Evolutionary conservation across 2,113 vertebrate genomes (phyloP), one percentile per base, ranked within the genome.

Genomic region (Bagarius yarrelli): DNA sequence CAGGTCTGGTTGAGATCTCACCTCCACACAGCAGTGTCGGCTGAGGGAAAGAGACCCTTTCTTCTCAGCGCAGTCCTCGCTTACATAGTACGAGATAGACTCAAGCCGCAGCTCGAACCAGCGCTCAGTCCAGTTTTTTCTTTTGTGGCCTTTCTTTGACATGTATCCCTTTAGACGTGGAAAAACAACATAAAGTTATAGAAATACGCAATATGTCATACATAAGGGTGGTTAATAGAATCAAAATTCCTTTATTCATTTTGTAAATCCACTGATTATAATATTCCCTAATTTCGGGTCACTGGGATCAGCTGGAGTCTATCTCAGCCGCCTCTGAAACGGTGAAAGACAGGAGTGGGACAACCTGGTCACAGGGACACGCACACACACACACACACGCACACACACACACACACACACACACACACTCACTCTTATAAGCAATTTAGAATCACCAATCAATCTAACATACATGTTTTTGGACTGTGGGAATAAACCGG

Each of bases 91-190:
- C 23, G 94, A 96, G 78, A 99, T 95, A 72, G 90, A 84, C 86
- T 87, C 93, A 23, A 95, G 96, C 82, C 94, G 95, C 76, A 99
- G 92, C 73, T 96, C 89, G 90, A 99, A 99, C 98, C 98, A 99
- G 53, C 97, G 95, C 87, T 99, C 98, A 0, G 94, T 99, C 97
- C 98, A 99, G 66, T 99, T 99, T 94, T 99, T 99, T 91, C 97
- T 93, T 89, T 91, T 96, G 89, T 99, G 97, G 8, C 98, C 97
- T 86, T 99, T 99, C 87, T 99, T 99, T 93, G 95, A 90, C 95
- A 99, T 94, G 78, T 97, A 99, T 77, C 98, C 96, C 98, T 99
- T 52, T 21, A 47, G 6, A 44, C 71, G 61, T n/a, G 23, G 27
- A 70, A 76, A 44, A 14, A 66, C 3, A n/a, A 12, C 4, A 71